These are phyloP conservation scores for Macroglossus sobrinus DNA, from an alignment of 2,113 vertebrate genomes.

Conservation along the genomic window DNA sequence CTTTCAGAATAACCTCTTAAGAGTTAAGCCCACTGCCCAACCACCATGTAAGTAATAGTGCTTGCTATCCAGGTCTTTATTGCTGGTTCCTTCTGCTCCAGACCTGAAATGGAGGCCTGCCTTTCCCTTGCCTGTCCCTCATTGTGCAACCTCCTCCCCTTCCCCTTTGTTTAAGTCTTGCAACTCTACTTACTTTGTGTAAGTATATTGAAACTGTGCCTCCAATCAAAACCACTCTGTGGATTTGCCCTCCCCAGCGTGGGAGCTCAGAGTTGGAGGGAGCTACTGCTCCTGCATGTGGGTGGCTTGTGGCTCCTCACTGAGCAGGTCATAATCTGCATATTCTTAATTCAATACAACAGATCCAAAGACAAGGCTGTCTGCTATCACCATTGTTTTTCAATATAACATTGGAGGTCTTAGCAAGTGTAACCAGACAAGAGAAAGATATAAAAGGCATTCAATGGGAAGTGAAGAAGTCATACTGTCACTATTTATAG, in stretches of 20 bases:
- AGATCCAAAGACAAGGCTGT: background rate
- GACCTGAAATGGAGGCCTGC: background rate
- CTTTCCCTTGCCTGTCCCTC: background rate
- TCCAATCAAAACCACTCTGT: background rate
- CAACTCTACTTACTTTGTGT: background rate
- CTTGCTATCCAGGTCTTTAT: background rate
- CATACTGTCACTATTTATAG: no score
- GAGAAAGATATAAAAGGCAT: no score
- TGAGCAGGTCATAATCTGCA: background rate
- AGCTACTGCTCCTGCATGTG: background rate
- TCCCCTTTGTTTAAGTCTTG: background rate
- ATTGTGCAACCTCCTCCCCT: no score
- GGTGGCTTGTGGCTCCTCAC: background rate
- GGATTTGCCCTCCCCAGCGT: background rate
- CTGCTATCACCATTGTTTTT: no score
- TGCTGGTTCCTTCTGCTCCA: background rate
- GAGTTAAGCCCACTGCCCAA: background rate
- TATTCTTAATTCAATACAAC: background rate
- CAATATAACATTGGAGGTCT: no score
- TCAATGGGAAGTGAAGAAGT: no score
- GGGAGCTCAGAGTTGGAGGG: background rate
- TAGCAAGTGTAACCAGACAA: no score
- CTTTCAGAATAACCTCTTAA: background rate
- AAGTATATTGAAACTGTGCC: background rate
- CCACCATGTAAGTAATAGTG: background rate